These are phyloP conservation scores for Halichoeres trimaculatus DNA, from an alignment of 2,113 vertebrate genomes.

Conservation along the genomic window DNA sequence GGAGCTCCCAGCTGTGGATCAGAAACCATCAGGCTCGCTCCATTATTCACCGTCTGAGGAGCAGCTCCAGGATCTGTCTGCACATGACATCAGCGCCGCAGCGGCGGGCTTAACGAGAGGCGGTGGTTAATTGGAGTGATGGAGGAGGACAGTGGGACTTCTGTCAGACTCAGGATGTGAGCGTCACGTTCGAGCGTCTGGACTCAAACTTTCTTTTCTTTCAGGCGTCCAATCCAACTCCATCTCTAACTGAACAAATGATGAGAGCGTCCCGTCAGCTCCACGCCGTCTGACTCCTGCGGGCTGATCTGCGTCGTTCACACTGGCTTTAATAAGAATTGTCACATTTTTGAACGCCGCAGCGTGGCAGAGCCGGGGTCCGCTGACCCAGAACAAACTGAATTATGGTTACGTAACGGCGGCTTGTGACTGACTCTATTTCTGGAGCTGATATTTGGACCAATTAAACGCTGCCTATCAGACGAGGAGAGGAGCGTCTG, in stretches of 20 bases:
- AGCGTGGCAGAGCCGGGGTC: slow-evolving; percentile 50
- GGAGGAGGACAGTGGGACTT: slow-evolving; percentile 26
- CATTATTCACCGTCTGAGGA: slow-evolving; percentile 67
- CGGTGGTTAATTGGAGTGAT: slow-evolving; percentile 43
- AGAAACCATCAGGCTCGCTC: slow-evolving; percentile 62
- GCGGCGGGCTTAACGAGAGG: slow-evolving; percentile 39
- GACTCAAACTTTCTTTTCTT: not conserved
- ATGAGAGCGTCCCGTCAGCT: slow-evolving; percentile 14
- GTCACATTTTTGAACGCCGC: slow-evolving; percentile 53
- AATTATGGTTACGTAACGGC: slow-evolving; percentile 65
- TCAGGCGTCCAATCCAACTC: slow-evolving; percentile 11
- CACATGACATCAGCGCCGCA: slow-evolving; percentile 59
- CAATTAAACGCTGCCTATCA: slow-evolving; percentile 71
- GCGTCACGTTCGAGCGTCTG: too few relatives aligned
- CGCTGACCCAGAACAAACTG: slow-evolving; percentile 75
- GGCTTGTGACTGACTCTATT: slow-evolving; percentile 57
- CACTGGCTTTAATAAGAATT: slow-evolving; percentile 62
- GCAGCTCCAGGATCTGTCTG: slow-evolving; percentile 66
- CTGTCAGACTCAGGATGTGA: too few relatives aligned
- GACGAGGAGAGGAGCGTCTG: slow-evolving; percentile 63
- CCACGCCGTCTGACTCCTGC: slow-evolving; percentile 10
- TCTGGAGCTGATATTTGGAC: slow-evolving; percentile 65
- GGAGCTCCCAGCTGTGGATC: slow-evolving; percentile 63
- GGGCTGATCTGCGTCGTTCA: slow-evolving; percentile 55
- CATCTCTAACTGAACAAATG: not conserved